A percentile compares a stretch with the other conserved stretches of the same genome.
These are phyloP conservation scores for Erythrolamprus reginae DNA, from an alignment of 2,113 vertebrate species.

Conservation along the genomic window DNA sequence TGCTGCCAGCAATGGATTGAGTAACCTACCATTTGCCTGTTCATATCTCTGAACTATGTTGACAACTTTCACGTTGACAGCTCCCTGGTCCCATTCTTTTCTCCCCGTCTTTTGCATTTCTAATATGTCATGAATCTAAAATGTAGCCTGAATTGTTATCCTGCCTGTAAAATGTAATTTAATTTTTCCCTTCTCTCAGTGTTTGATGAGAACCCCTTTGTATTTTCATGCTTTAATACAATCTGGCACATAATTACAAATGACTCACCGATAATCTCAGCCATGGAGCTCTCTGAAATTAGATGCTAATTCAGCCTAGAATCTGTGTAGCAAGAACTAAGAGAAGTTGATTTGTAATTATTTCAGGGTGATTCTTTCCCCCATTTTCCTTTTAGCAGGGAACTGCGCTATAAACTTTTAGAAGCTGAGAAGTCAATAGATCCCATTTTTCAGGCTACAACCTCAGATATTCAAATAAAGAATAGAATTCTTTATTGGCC, in stretches of 20 bases:
- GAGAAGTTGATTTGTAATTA: slow-evolving; percentile 69
- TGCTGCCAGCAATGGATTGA: neutral
- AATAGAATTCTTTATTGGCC: too few species aligned
- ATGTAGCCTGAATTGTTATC: slow-evolving; percentile 54
- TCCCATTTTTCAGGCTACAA: slow-evolving; percentile 35
- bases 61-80: neutral
- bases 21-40: neutral
- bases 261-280: slow-evolving; percentile 68
- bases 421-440: slow-evolving; percentile 58
- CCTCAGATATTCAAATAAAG: too few species aligned
- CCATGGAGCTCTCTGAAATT: slow-evolving; percentile 70
- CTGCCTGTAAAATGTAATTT: slow-evolving; percentile 56
- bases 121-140: slow-evolving; percentile 52
- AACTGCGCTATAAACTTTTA: slow-evolving; percentile 55
- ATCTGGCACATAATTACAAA: slow-evolving; percentile 72
- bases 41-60: too few species aligned
- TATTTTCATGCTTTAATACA: slow-evolving; percentile 71
- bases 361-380: slow-evolving; percentile 62
- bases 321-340: slow-evolving; percentile 64
- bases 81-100: slow-evolving; percentile 8
- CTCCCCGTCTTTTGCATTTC: slow-evolving; percentile 23
- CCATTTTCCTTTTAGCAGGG: slow-evolving; percentile 50
- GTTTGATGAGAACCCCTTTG: slow-evolving; percentile 65
- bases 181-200: slow-evolving; percentile 50
- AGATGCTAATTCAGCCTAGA: slow-evolving; percentile 69